Percentiles rank a stretch among this genome's conserved stretches.
Evolutionary conservation across 2,797 vertebrate species (phyloP).

Genomic region (Otolemur crassicaudatus): DNA sequence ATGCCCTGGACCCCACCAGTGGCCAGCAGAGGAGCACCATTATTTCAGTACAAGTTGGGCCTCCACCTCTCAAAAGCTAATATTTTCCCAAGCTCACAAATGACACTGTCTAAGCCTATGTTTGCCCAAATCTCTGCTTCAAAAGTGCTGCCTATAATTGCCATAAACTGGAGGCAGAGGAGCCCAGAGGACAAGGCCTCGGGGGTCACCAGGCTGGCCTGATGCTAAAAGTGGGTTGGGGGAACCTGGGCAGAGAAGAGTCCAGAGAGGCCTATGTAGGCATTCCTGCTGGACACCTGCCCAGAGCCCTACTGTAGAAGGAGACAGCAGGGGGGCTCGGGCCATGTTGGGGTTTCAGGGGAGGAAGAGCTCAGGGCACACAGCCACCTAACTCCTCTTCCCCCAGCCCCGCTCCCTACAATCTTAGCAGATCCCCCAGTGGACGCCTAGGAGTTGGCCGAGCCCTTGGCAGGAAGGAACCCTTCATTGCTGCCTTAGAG

Average conservation of each 20-base stretch:
- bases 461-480: not conserved
- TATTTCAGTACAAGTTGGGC: conserved; percentile 72
- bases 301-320: not conserved
- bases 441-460: not conserved
- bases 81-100: conserved; percentile 81
- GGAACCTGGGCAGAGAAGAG: no score
- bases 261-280: not conserved
- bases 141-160: conserved; percentile 67
- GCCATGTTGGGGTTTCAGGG: accelerated
- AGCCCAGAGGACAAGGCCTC: conserved; percentile 40
- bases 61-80: conserved; percentile 80
- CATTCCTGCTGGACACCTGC: not conserved
- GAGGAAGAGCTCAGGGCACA: not conserved
- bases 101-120: conserved; percentile 65
- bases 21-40: conserved; percentile 60
- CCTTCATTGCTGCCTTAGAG: not conserved
- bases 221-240: not conserved
- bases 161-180: conserved; percentile 7
- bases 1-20: not conserved
- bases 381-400: accelerated
- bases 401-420: conserved; percentile 4
- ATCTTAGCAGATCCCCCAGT: not conserved
- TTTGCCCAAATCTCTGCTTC: conserved; percentile 72
- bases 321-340: not conserved
- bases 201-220: conserved; percentile 34